Base-by-base conservation (phyloP, 2,113 vertebrate genomes). In the Thunnus thynnus region DNA sequence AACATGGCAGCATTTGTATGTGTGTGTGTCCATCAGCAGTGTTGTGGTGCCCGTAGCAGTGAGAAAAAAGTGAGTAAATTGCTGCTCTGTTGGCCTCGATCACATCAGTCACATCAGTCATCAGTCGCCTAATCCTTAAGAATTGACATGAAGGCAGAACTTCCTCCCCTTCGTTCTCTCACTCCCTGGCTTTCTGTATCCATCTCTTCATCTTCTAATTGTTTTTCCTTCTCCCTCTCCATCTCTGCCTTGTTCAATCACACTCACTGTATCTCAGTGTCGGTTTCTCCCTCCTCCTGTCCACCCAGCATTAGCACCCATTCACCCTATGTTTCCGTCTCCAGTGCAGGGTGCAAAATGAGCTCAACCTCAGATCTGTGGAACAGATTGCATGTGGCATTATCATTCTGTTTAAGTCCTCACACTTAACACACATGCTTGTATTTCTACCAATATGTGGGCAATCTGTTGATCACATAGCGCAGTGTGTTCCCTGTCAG, bases 301-400 rank as follows among this genome's bases (percentile, higher is more conserved):
- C 61, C 30, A 13, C 50, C 62, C 46, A 57, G n/a, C 77, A 30
- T 52, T 13, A 58, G 32, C 69, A 61, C 78, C 36, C 50, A 25
- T 51, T 79, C 72, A 83, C 50, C 27, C 51, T 11, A 46, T 16
- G 60, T 70, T 63, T 74, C 46, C n/a, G 22, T 41, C 30, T 69
- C 17, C 17, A 30, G 44, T 18, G 22, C 44, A 30, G 13, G 52
- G 63, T 71, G 66, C 64, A 61, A 67, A 83, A 77, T 25, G 2
- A 62, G 20, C 44, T 62, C 78, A 69, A 32, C 56, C 46, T 0
- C 3, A 55, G 61, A 54, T 57, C 55, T 57, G 72, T 36, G 36
- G 13, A 48, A 46, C 63, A 80, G 81, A 83, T 80, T 87, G 69
- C 56, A 61, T 73, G 50, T 60, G 81, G 78, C 60, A 32, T 77